Conservation (phyloP, 2,888 invertebrate genomes). For the Acronicta leporina region DNA sequence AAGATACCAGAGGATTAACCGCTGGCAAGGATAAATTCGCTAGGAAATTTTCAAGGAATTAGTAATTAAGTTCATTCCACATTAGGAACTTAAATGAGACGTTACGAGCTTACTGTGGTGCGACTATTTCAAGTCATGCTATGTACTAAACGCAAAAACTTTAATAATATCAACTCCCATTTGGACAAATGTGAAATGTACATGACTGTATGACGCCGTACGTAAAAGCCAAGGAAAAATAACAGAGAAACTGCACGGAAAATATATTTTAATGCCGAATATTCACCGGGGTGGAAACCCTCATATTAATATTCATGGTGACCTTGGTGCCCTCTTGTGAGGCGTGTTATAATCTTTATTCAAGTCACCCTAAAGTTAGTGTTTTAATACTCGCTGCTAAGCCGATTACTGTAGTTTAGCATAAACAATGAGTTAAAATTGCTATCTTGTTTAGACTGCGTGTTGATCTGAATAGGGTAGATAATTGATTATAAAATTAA, state of each 20-base stretch:
- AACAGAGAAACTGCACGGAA: constrained; percentile 26
- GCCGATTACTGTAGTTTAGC: constrained; percentile 24
- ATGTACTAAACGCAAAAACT: constrained; percentile 32
- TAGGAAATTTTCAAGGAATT: constrained; percentile 35
- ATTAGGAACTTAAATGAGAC: constrained; percentile 29
- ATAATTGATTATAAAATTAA: too few species aligned
- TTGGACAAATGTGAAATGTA: constrained; percentile 17
- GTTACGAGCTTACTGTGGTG: constrained; percentile 16
- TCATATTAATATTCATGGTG: constrained; percentile 53
- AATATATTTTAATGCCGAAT: constrained; percentile 49
- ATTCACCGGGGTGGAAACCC: constrained; percentile 42
- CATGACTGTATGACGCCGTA: constrained; percentile 36
- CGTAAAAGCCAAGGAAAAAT: constrained; percentile 39
- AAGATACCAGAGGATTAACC: constrained; percentile 21
- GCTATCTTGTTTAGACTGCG: neutral
- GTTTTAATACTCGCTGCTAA: constrained; percentile 35
- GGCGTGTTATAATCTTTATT: constrained; percentile 35
- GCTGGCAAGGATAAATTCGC: constrained; percentile 31
- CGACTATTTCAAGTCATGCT: constrained; percentile 6
- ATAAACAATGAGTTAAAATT: constrained; percentile 4
- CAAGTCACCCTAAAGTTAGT: constrained; percentile 33
- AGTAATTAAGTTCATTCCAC: constrained; percentile 33
- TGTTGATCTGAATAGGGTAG: constrained; percentile 1
- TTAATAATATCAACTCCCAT: constrained; percentile 32
- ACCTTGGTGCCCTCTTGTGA: constrained; percentile 40